Evolutionary conservation across 2,888 invertebrate genomes (phyloP).

Genomic region (Stratiomys singularior): DNA sequence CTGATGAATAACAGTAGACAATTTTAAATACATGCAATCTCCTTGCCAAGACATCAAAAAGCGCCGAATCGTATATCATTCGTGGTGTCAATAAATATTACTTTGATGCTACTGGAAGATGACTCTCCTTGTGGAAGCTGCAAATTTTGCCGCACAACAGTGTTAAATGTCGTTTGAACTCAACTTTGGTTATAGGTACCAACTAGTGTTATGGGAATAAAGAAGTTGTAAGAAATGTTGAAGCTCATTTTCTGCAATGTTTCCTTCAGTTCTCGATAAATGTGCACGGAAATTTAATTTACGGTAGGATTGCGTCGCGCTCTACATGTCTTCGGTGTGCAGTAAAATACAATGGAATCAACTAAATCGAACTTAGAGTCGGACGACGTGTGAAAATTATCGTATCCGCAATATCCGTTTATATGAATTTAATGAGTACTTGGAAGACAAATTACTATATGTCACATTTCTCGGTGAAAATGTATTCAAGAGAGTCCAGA

Average conservation of each 20-base stretch:
- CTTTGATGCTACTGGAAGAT: conserved; percentile 51
- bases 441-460: no score
- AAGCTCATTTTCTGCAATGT: neutral
- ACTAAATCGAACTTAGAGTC: neutral
- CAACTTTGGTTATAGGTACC: neutral
- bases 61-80: conserved; percentile 52
- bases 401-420: neutral
- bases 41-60: conserved; percentile 47
- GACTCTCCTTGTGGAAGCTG: conserved; percentile 30
- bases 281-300: conserved; percentile 34
- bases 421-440: neutral
- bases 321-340: neutral
- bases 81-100: conserved; percentile 49
- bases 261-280: conserved; percentile 1
- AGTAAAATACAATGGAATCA: conserved; percentile 10
- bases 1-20: conserved; percentile 13
- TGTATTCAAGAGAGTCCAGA: no score
- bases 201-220: neutral
- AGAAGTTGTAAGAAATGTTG: neutral
- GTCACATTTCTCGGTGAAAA: no score
- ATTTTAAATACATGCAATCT: conserved; percentile 44
- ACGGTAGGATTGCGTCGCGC: neutral
- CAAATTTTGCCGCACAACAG: neutral
- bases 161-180: neutral
- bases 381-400: conserved; percentile 14